Conservation (phyloP, 2,888 invertebrate genomes). For the Malthinus seriepunctatus region DNA sequence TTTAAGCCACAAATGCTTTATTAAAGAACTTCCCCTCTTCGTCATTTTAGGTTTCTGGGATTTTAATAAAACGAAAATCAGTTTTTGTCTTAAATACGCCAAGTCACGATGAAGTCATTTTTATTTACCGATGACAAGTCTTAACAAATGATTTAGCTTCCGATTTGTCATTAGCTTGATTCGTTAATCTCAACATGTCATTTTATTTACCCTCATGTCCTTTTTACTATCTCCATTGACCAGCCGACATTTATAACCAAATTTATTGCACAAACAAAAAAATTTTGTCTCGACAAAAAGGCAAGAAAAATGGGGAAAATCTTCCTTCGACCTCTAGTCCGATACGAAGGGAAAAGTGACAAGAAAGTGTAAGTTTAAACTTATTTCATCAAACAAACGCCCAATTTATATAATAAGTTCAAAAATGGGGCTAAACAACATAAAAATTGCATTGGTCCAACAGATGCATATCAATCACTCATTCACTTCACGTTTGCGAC, state of each 20-base stretch:
- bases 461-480: conserved; percentile 27
- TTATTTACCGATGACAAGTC: not conserved
- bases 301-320: conserved; percentile 2
- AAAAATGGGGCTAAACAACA: conserved; percentile 1
- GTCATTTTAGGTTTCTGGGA: not conserved
- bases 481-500: conserved; percentile 29
- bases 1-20: conserved; percentile 13
- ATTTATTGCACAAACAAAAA: conserved; percentile 27
- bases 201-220: conserved; percentile 17
- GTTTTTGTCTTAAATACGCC: not conserved
- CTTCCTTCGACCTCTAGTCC: conserved; percentile 9
- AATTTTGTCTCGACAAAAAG: conserved; percentile 3
- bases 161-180: conserved; percentile 30
- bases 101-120: conserved; percentile 7
- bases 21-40: conserved; percentile 1
- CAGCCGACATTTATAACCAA: conserved; percentile 27
- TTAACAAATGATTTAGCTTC: conserved; percentile 23
- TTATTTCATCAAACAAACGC: conserved; percentile 8
- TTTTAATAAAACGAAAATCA: not conserved
- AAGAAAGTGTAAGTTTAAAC: conserved; percentile 10
- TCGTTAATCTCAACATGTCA: conserved; percentile 28
- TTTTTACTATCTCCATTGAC: conserved; percentile 28
- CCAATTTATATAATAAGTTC: conserved; percentile 3
- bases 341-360: not conserved
- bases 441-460: conserved; percentile 23